These are phyloP conservation scores for Menura novaehollandiae DNA, from an alignment of 2,113 vertebrate genomes.

Conservation along the genomic window DNA sequence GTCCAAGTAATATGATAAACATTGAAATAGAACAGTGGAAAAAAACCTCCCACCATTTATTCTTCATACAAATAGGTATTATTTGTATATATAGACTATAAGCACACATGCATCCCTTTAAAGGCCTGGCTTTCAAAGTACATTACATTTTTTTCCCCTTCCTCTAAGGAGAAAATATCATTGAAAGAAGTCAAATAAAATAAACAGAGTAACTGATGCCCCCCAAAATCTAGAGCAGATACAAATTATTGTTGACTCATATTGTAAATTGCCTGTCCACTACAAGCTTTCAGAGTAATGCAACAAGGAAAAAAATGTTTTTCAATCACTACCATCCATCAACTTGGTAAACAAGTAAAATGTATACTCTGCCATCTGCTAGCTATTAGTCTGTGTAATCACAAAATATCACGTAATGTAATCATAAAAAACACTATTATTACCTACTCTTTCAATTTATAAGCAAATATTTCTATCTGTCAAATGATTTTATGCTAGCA, in stretches of 20 bases:
- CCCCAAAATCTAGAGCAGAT: not conserved
- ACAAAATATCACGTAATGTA: conserved; percentile 49
- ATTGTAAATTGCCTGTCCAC: conserved; percentile 23
- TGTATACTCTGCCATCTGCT: conserved; percentile 36
- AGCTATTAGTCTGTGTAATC: conserved; percentile 61
- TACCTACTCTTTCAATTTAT: conserved; percentile 48
- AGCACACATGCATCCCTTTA: not conserved
- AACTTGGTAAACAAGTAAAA: conserved; percentile 38
- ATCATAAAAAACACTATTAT: conserved; percentile 57
- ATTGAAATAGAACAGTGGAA: conserved; percentile 32
- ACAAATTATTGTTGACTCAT: conserved; percentile 6
- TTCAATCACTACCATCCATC: conserved; percentile 44
- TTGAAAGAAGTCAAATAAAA: not conserved
- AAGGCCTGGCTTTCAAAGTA: not conserved
- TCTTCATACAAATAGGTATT: not conserved
- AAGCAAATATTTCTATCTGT: conserved; percentile 54
- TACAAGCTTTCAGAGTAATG: conserved; percentile 31
- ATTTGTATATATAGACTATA: not conserved
- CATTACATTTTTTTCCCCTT: not conserved
- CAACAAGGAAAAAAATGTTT: conserved; percentile 3
- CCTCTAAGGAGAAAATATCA: not conserved
- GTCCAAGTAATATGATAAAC: conserved; percentile 41
- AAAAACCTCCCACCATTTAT: not conserved
- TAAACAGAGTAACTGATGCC: not conserved
- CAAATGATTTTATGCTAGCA: conserved; percentile 33